Percentiles rank a stretch among this genome's conserved stretches.
Conservation (phyloP, 2,113 vertebrate species). For the Rhombomys opimus region DNA sequence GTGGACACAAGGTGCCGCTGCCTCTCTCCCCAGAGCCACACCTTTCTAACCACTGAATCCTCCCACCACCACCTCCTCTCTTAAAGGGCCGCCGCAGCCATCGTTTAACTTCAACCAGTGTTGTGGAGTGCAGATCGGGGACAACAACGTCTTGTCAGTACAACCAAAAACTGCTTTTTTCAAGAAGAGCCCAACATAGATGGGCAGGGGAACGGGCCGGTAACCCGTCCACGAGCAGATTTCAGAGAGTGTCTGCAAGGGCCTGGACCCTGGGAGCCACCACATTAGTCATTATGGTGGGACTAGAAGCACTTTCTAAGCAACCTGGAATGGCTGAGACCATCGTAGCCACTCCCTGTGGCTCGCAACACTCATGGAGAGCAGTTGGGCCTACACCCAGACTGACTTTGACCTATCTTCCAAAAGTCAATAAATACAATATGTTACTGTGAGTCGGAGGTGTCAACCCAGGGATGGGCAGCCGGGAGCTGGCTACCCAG, state of each 20-base stretch:
- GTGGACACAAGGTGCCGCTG: too few species aligned
- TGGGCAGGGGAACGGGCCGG: neutral
- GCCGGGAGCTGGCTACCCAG: neutral
- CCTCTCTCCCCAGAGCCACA: too few species aligned
- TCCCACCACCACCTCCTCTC: neutral
- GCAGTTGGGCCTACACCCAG: neutral
- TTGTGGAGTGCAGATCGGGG: constrained; percentile 25
- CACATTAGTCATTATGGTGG: neutral
- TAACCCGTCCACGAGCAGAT: neutral
- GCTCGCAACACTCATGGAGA: neutral
- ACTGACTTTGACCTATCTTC: neutral
- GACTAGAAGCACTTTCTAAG: neutral
- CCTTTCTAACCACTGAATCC: neutral
- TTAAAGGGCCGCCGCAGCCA: neutral
- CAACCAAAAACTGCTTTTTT: neutral
- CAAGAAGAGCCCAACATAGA: fast-evolving
- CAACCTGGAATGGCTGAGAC: neutral
- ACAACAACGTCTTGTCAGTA: neutral
- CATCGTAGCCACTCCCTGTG: neutral
- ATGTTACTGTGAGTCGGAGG: constrained; percentile 17
- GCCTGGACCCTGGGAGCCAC: neutral
- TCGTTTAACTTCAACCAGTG: fast-evolving
- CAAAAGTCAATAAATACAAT: constrained; percentile 55
- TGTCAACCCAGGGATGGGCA: neutral
- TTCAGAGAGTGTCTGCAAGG: neutral